phyloP scores from a whole-genome alignment of 92 coral and sea anemone species.

The Zoanthus gigantus region DNA sequence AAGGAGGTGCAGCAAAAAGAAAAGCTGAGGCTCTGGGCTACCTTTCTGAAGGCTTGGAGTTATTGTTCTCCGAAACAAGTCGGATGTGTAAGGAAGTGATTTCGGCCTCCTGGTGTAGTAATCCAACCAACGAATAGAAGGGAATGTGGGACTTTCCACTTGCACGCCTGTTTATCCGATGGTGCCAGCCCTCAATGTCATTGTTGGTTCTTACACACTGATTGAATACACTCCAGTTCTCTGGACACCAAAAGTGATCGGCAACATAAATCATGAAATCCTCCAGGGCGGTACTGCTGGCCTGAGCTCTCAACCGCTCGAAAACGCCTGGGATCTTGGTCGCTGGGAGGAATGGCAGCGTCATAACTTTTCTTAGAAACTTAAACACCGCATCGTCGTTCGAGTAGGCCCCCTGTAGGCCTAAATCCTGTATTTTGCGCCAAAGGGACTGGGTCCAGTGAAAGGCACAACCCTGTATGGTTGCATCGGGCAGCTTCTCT shows the following conservation, averaged over 20 bases:
- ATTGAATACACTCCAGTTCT: conserved; percentile 55
- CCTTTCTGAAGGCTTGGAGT: conserved; percentile 88
- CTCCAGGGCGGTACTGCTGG: conserved; percentile 25
- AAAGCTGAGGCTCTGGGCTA: conserved; percentile 77
- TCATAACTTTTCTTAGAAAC: conserved; percentile 58
- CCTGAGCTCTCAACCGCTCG: conserved; percentile 16
- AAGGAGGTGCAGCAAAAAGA: conserved; percentile 70
- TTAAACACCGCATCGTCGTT: conserved; percentile 45
- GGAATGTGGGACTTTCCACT: conserved; percentile 58
- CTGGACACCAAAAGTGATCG: conserved; percentile 45
- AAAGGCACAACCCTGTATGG: conserved; percentile 17
- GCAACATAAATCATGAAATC: conserved; percentile 42
- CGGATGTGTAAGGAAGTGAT: conserved; percentile 47
- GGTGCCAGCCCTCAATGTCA: conserved; percentile 63
- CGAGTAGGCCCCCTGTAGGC: conserved; percentile 55
- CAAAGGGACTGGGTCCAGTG: conserved; percentile 29
- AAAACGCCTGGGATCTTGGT: conserved; percentile 48
- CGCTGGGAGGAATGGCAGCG: conserved; percentile 70
- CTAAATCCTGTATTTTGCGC: conserved; percentile 54
- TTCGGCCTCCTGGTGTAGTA: conserved; percentile 47
- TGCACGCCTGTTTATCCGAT: conserved; percentile 55
- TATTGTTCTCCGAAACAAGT: conserved; percentile 63
- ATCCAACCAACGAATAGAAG: conserved; percentile 46
- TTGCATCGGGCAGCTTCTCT: not conserved
- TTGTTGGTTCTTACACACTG: conserved; percentile 63